Base-by-base conservation (phyloP, 2,888 invertebrate species). In the Clitarchus hookeri region DNA sequence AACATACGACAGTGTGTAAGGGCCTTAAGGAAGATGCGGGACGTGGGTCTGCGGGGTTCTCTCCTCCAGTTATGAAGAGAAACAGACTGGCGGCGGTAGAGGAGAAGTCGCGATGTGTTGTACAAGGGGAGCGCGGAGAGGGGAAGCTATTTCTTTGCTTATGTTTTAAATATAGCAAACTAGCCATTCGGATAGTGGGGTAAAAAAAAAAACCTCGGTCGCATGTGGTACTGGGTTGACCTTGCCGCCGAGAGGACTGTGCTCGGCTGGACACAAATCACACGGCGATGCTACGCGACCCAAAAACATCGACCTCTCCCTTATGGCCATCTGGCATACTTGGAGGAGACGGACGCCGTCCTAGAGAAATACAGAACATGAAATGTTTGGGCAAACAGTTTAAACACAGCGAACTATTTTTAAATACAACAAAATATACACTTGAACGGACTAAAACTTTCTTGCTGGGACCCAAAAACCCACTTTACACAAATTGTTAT, bases 161-260 rank as follows among this genome's bases (percentile, higher is more conserved):
- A 65, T 65, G 65, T 65, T 65, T 65, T 65, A 65, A 65, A 65
- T 65, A 65, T 65, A 65, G 65, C 65, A 19, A 65, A 65, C 65
- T 3, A 65, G 65, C 65, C 65, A 65, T 65, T 65, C n/a, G 65
- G 65, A 65, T 65, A 6, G 65, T 23, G 65, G 23, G 65, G 0
- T n/a, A 23, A 23, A 65, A 23, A 65, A 65, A 65, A 65, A 65
- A 65, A 65, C 12, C 65, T 65, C 65, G 65, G 65, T 65, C 65
- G 65, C 65, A 65, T 65, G 65, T 65, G 65, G 65, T 65, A 65
- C 65, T 65, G n/a, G 19, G 23, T 19, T 65, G 65, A 65, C 65
- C 65, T 65, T 65, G 65, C 65, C n/a, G n/a, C 8, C 19, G 53
- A 12, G 53, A 8, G 53, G 53, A 53, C 53, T 53, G n/a, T n/a